Evolutionary conservation across 2,797 vertebrate genomes (phyloP).

Genomic region (Rhynchotus rufescens): DNA sequence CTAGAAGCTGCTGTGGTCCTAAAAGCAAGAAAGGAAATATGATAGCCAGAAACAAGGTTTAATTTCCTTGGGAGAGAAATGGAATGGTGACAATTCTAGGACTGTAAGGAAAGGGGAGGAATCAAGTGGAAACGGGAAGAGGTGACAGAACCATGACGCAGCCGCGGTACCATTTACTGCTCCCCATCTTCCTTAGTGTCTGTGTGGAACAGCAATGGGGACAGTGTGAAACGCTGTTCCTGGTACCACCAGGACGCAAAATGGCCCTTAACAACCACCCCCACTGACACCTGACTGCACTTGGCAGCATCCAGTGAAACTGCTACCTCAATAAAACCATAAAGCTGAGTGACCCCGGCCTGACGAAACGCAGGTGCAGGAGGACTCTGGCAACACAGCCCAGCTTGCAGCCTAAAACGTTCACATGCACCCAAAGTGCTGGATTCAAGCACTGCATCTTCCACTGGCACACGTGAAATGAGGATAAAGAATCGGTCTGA

Average conservation of each 20-base stretch:
- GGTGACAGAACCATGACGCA: neutral
- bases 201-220: neutral
- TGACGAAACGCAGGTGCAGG: neutral
- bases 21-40: neutral
- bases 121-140: fast-evolving
- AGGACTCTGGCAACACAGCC: neutral
- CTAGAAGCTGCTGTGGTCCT: neutral
- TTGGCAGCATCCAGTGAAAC: neutral
- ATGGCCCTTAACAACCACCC: neutral
- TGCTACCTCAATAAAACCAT: fast-evolving
- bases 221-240: neutral
- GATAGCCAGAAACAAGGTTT: neutral
- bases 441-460: neutral
- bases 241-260: fast-evolving
- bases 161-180: neutral
- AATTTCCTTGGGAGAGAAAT: neutral
- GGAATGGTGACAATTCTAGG: neutral
- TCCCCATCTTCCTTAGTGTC: neutral
- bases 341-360: neutral
- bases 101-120: neutral
- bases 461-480: neutral
- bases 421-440: neutral
- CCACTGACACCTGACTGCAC: neutral
- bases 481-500: fast-evolving
- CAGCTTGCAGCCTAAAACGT: neutral